Evolutionary conservation across 2,888 invertebrate species (phyloP).

Genomic region (Acanthosepion pharaonis): DNA sequence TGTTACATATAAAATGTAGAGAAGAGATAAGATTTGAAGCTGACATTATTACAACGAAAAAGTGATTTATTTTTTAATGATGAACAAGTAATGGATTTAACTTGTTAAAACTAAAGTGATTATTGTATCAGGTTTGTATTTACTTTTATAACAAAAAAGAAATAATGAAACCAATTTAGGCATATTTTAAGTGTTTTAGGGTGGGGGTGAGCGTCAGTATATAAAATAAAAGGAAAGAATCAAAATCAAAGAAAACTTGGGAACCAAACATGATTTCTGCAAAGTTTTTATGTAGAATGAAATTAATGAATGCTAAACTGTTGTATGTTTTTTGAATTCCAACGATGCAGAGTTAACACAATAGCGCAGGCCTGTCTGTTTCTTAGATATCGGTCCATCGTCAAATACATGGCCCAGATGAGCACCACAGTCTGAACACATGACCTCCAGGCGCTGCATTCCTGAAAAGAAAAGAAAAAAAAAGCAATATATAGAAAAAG

Average conservation of each 20-base stretch:
- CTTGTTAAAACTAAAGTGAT: not conserved
- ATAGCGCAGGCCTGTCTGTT: conserved; percentile 68
- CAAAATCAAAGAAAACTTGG: not conserved
- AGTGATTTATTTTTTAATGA: not conserved
- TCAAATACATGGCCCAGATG: conserved; percentile 66
- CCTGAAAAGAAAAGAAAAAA: conserved; percentile 51
- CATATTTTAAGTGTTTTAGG: not conserved
- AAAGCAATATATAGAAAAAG: not conserved
- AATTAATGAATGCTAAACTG: conserved; percentile 61
- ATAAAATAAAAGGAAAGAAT: not conserved
- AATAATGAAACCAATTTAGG: too few species aligned
- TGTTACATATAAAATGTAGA: not conserved
- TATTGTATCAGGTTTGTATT: not conserved
- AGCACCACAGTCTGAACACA: conserved; percentile 59
- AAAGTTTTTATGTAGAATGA: conserved; percentile 41
- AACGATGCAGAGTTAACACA: conserved; percentile 74
- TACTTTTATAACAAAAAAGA: not conserved
- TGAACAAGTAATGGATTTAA: not conserved
- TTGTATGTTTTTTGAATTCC: conserved; percentile 73
- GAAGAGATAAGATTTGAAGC: not conserved
- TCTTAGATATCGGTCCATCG: conserved; percentile 66
- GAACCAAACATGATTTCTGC: conserved; percentile 35
- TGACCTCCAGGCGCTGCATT: conserved; percentile 56
- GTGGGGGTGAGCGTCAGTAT: not conserved
- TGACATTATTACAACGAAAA: not conserved